Evolutionary conservation across 2,888 invertebrate genomes (phyloP), one percentile per base, ranked within the genome.

Genomic region (Lottia scabra): DNA sequence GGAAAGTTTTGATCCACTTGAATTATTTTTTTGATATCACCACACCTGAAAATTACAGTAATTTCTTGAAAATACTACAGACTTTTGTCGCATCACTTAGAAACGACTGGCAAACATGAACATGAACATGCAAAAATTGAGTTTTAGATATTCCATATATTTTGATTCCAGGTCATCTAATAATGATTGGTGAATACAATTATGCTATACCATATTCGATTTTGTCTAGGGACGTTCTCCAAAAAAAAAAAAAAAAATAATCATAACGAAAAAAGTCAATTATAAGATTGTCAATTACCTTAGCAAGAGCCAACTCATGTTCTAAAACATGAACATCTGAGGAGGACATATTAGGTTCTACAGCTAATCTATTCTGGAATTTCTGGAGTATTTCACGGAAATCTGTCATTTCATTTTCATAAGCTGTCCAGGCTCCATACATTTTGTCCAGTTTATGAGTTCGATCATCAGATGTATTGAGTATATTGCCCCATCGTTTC

Each of bases 281-380:
- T 56, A 15, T 56, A 0, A 23, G 2, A 23, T 23, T n/a, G 23
- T 45, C 16, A n/a, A 73, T 68, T 78, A 88, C 88, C 85, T 85
- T 87, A 70, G 83, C 85, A 23, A 83, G 77, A 26, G 85, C 84
- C 38, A 87, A 75, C 75, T 88, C 85, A 78, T 86, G 85, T 72
- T 87, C 84, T 65, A 88, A 77, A 3, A 85, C 83, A 62, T 83
- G 85, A 13, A 85, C 78, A 73, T 87, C 87, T 30, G 85, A 82
- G 1, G 87, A 81, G 72, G 81, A 79, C 6, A 84, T 71, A 67
- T 86, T 85, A 19, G 86, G 86, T 65, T 85, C 84, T 65, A 76
- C 80, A 19, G 78, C 78, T 23, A 87, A 78, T 30, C 84, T 73
- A 45, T 81, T 80, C 68, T 84, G 81, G 68, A 86, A 80, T 70